Evolutionary conservation across 2,888 invertebrate species (phyloP), one percentile per base, ranked within the genome.

Genomic region (Synanthedon tipuliformis): DNA sequence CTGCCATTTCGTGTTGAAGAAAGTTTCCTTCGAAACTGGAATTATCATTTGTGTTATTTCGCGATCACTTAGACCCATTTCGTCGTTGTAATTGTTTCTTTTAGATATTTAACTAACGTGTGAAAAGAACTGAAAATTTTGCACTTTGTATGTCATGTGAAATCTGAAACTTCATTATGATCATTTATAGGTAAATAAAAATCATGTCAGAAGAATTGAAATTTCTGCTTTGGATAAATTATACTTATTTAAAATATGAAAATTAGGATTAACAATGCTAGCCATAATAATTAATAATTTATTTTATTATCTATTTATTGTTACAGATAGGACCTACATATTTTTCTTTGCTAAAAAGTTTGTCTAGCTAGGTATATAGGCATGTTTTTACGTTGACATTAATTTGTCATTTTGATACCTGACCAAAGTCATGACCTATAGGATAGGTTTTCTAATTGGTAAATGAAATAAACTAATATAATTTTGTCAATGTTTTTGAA

Each of bases 1-100:
- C 41, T 61, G 62, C 76, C 81, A 80, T 13, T 83, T 77, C 0
- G 83, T 84, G 54, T 86, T 86, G 54, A 78, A 85, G 58, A 57
- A 85, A 0, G 83, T 78, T 16, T 66, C 69, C 52, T 81, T 71
- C 0, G 85, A 81, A 0, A 68, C 73, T 0, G 84, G 85, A 53
- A 86, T 78, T n/a, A 86, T 57, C 81, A 86, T 82, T 52, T 64
- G 62, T 0, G 83, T 81, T 41, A 62, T 67, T 0, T 73, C 41
- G 0, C 62, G 56, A 3, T 81, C 78, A 15, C 73, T 74, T 1
- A 68, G 58, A 11, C 13, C 50, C 50, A 50, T 27, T 50, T 50
- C 16, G 10, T 50, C 34, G 3, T 27, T 41, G 15, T n/a, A 40
- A 40, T 41, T 50, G 40, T 13, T 27, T 45, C 40, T 51, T 40